These are phyloP conservation scores for Rallus crepitans DNA, from an alignment of 2,797 vertebrate genomes.

Conservation along the genomic window DNA sequence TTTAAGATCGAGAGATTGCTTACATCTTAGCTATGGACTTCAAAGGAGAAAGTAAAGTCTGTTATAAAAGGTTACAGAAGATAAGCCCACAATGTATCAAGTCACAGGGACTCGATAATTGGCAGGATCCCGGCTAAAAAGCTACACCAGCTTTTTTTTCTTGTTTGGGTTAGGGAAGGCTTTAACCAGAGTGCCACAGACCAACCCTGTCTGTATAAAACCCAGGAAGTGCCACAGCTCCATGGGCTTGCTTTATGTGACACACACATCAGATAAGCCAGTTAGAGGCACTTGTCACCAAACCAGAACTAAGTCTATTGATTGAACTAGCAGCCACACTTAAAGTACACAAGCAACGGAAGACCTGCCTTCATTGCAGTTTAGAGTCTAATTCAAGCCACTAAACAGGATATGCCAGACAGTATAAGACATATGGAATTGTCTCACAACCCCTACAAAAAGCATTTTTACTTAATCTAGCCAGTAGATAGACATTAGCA, in stretches of 20 bases:
- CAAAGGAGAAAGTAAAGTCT: background rate
- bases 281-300: background rate
- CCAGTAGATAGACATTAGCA: background rate
- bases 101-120: background rate
- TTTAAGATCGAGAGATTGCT: background rate
- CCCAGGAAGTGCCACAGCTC: background rate
- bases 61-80: background rate
- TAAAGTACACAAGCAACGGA: background rate
- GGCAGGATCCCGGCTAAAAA: background rate
- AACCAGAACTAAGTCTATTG: background rate
- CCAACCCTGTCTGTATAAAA: background rate
- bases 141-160: background rate
- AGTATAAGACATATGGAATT: background rate
- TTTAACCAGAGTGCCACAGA: background rate
- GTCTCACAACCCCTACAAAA: background rate
- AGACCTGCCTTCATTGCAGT: background rate
- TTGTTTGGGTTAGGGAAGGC: background rate
- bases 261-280: background rate
- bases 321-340: background rate
- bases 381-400: background rate
- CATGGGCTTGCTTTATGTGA: background rate
- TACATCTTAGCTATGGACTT: background rate
- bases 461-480: background rate
- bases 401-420: background rate
- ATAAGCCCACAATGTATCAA: background rate